phyloP scores from a whole-genome alignment of 2,888 invertebrate genomes.

The Spodoptera picta region DNA sequence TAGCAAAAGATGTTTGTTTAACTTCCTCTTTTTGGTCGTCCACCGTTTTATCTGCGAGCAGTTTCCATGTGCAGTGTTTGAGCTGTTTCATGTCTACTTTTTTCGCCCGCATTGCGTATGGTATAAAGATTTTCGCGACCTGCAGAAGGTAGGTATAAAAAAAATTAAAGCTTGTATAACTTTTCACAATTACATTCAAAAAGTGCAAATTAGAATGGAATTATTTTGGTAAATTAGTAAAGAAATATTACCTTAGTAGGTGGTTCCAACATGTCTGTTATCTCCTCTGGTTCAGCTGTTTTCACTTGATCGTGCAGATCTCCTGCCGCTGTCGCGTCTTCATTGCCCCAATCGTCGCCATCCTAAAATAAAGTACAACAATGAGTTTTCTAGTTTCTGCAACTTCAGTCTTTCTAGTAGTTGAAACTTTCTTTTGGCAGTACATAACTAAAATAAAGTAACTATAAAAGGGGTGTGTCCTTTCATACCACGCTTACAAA shows the following conservation, averaged over 20 bases:
- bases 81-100: constrained; percentile 95
- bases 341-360: constrained; percentile 81
- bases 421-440: too few relatives aligned
- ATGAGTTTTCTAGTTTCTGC: neutral
- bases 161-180: too few relatives aligned
- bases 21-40: constrained; percentile 75
- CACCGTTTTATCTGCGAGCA: constrained; percentile 82
- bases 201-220: too few relatives aligned
- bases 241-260: constrained; percentile 87
- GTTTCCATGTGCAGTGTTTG: constrained; percentile 92
- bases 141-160: constrained; percentile 58
- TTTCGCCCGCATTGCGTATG: constrained; percentile 95
- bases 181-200: too few relatives aligned
- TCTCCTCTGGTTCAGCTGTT: constrained; percentile 73
- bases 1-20: constrained; percentile 85
- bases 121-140: constrained; percentile 92
- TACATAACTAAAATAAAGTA: too few relatives aligned
- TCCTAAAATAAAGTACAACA: constrained; percentile 65
- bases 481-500: too few relatives aligned
- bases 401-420: neutral
- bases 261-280: constrained; percentile 89
- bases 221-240: neutral
- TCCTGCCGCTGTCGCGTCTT: constrained; percentile 76
- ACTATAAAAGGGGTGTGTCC: too few relatives aligned
- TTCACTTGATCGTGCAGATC: constrained; percentile 76